Percentiles rank a stretch among this genome's conserved stretches.
Conservation (phyloP, 2,888 invertebrate species). For the Thymelicus sylvestris region DNA sequence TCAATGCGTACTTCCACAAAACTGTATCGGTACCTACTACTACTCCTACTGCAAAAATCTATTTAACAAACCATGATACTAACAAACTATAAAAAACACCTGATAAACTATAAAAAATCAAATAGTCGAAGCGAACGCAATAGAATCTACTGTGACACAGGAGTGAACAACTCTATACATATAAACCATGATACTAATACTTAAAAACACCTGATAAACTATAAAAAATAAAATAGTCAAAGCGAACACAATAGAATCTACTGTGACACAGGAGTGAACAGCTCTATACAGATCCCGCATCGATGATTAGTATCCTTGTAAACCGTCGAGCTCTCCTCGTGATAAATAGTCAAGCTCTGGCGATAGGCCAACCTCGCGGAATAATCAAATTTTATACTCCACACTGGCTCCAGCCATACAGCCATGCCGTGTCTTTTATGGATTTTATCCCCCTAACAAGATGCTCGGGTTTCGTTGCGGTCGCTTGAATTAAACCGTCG, state of each 20-base stretch:
- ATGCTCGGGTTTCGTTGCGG: constrained; percentile 71
- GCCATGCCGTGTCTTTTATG: constrained; percentile 79
- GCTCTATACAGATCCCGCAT: constrained; percentile 60
- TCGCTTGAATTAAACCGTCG: constrained; percentile 79
- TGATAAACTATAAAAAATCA: no score
- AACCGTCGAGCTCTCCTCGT: constrained; percentile 73
- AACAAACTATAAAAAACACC: no score
- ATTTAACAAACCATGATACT: no score
- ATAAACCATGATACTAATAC: no score
- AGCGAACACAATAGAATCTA: background rate
- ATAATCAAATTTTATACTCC: constrained; percentile 82
- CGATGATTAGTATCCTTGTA: constrained; percentile 82
- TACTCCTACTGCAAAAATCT: no score
- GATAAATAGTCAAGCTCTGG: constrained; percentile 81
- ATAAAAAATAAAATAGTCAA: background rate
- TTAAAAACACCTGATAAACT: no score
- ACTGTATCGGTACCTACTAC: no score
- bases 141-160: no score
- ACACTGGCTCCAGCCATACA: constrained; percentile 63
- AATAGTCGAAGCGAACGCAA: no score
- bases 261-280: constrained; percentile 42
- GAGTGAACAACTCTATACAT: no score
- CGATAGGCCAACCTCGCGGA: constrained; percentile 84
- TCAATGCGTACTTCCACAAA: no score
- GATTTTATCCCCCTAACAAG: constrained; percentile 81